Evolutionary conservation across 2,113 vertebrate genomes (phyloP), one percentile per base, ranked within the genome.

Genomic region (Pelecanoides urinatrix): DNA sequence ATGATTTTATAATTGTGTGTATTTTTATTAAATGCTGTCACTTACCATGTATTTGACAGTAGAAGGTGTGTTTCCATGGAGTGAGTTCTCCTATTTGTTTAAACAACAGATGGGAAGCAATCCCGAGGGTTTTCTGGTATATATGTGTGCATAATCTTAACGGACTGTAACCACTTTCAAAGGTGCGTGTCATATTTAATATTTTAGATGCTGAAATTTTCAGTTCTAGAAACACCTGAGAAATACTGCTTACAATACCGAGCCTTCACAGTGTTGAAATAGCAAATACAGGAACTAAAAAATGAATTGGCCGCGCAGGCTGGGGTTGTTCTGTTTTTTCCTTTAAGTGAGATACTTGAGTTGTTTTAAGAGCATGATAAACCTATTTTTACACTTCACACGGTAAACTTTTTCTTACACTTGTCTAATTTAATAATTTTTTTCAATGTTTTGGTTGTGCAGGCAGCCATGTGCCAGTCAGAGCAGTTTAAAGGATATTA

Each of bases 391-490:
- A 9, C 38, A 13, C 26, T 62, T 34, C 14, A 27, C 30, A 2
- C 3, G 2, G 10, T 19, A 50, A 30, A 8, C 9, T 49, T 44
- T 2, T 32, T n/a, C 68, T 75, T 21, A 2, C 27, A 25, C 9
- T 9, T 66, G 30, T 71, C 62, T 65, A 50, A 87, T 27, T n/a
- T 15, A 42, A 6, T 55, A n/a, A 22, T 21, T 40, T n/a, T 20
- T 63, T 52, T 15, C 36, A 7, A 53, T 72, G 5, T 90, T 88
- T 63, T 90, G 90, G 65, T 68, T 59, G 77, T 94, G 76, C 96
- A 99, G 99, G 97, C 99, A 99, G 97, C 99, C 99, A 1, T 99
- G 99, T 96, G 99, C 99, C 89, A 99, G 99, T 95, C 99, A 99
- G 97, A 99, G 99, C 98, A 99, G 99, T 97, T 91, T 99, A 82